Evolutionary conservation across 2,888 invertebrate genomes (phyloP).

Genomic region (Cataglyphis cursor): DNA sequence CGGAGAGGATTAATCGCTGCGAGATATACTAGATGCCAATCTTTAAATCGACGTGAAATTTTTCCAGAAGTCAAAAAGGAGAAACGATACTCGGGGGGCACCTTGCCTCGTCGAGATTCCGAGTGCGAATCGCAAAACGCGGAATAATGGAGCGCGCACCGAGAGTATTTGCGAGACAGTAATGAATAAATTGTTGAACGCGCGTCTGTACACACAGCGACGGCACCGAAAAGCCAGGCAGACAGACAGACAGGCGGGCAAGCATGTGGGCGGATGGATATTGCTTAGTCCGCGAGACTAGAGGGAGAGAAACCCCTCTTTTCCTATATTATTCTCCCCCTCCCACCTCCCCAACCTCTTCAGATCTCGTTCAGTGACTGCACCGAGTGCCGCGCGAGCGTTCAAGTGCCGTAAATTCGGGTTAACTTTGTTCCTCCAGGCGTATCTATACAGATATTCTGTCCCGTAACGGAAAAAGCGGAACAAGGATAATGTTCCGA

Average conservation of each 20-base stretch:
- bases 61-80: background rate
- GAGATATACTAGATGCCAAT: background rate
- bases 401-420: constrained; percentile 62
- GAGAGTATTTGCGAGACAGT: constrained; percentile 77
- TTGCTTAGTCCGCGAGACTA: constrained; percentile 83
- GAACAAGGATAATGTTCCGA: no score
- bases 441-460: background rate
- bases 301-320: constrained; percentile 84
- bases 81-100: constrained; percentile 9
- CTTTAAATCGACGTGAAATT: constrained; percentile 8
- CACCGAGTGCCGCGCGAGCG: constrained; percentile 75
- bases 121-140: constrained; percentile 84
- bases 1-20: background rate
- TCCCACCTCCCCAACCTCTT: constrained; percentile 75
- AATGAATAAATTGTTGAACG: constrained; percentile 87
- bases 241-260: constrained; percentile 80
- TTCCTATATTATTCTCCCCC: constrained; percentile 85
- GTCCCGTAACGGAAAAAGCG: background rate
- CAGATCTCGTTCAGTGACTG: constrained; percentile 73
- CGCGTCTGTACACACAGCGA: constrained; percentile 82
- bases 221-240: constrained; percentile 85
- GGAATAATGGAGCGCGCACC: constrained; percentile 85
- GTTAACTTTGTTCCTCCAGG: background rate
- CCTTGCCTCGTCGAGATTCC: background rate
- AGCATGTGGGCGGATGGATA: constrained; percentile 86